Evolutionary conservation across 30 jellyfish, hydroid and myxozoan genomes (phyloP), one percentile per base, ranked within the genome.

Genomic region (Hydractinia symbiolongicarpus): DNA sequence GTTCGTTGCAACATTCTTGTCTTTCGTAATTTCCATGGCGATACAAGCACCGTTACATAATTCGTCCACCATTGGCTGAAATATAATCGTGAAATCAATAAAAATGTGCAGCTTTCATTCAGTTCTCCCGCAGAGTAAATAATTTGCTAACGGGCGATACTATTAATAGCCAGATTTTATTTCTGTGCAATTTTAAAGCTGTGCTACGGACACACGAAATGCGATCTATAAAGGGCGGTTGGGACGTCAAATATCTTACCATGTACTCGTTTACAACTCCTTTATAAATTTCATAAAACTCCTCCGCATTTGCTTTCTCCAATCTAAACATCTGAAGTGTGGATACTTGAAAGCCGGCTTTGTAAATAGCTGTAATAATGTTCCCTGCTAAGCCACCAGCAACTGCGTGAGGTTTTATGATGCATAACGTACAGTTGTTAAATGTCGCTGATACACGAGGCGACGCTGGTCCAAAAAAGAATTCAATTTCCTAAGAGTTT

Each of bases 241-340:
- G 44, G 44, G 44, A 0, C 44, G 44, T 30, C 44, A 30, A 30
- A 30, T 30, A 30, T 30, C 44, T 30, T 30, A 94, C 99, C 66
- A 95, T 68, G 88, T 88, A 94, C 72, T 94, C 99, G 70, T 61
- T 88, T 49, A 94, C 99, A 64, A 94, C 99, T 19, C 99, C 99
- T 82, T 94, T 94, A 79, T 94, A 94, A 20, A 94, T 81, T 82
- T 94, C 99, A 68, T 83, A 74, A 60, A 94, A 94, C 66, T 94
- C 99, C 69, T 94, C 99, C 13, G 97, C 96, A 83, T 94, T 88
- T 75, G 95, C 95, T 72, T 88, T 94, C 82, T 94, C 99, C 81
- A 94, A 66, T 54, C 95, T 89, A 74, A 84, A 94, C 96, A 88
- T 85, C 75, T 94, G 93, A 86, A 94, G 71, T 8, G 96, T 94